Base-by-base conservation (phyloP, 2,888 invertebrate species). In the Agrotis exclamationis region DNA sequence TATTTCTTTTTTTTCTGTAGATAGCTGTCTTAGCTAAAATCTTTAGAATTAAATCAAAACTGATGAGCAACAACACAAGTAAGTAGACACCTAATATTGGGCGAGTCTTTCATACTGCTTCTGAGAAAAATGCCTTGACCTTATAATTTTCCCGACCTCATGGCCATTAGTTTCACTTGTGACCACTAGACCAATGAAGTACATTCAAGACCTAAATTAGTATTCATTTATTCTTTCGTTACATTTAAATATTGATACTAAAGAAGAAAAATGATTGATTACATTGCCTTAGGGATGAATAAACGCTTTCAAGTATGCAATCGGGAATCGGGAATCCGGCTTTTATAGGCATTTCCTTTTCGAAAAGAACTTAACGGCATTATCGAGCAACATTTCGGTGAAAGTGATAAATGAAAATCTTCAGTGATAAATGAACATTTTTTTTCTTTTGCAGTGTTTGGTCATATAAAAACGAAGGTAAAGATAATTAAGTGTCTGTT, bases 231-330 rank as follows among this genome's bases (percentile, higher is more conserved):
- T 57, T 57, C 5, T 57, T 39, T 63, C 13, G 44, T 16, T 9
- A 28, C 28, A 45, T 64, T 64, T n/a, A 33, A 63, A 33, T 64
- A 63, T 47, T n/a, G 18, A 64, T 11, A 64, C 22, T 22, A 13
- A 0, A 16, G 16, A 20, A 20, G 2, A 7, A 20, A 62, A 24
- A 24, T 50, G 50, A 67, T 67, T 44, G 66, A 66, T 66, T 39
- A 50, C 6, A 1, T 39, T 39, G 13, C 22, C n/a, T 13, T 24
- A 39, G 14, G 11, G 16, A 50, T 24, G 50, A 24, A 44, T 20
- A 24, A 51, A 65, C 13, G 50, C 24, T 20, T 20, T 50, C 3
- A 56, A 56, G 54, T 28, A 64, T 24, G 18, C 47, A 22, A 47
- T n/a, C 0, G 14, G 3, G n/a, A 33, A 1, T 1, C 9, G 14